A percentile compares a stretch with the other conserved stretches of the same genome.
These are phyloP conservation scores for Andrena bucephala DNA, from an alignment of 2,888 invertebrate genomes.

Conservation along the genomic window DNA sequence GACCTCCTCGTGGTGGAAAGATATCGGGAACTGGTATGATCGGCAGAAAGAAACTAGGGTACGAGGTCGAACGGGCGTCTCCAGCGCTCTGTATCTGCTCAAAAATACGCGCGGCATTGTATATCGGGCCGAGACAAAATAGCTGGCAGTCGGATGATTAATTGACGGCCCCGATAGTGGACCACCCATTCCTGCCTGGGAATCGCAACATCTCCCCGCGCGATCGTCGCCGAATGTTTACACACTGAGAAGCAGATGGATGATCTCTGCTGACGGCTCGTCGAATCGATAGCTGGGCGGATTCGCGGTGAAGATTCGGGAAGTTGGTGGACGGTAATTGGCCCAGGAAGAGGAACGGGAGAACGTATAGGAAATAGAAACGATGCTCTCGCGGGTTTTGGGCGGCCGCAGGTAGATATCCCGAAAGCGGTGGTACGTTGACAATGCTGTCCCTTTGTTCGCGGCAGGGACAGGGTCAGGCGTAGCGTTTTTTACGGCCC, in stretches of 20 bases:
- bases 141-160: conserved; percentile 45
- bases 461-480: too few relatives aligned
- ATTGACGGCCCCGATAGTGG: conserved; percentile 39
- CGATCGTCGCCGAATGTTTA: neutral
- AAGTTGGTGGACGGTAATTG: too few relatives aligned
- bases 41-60: conserved; percentile 73
- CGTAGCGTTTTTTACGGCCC: neutral
- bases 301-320: too few relatives aligned
- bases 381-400: too few relatives aligned
- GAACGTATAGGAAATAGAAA: too few relatives aligned
- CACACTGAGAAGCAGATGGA: neutral
- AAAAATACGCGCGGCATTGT: conserved; percentile 54
- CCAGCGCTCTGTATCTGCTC: conserved; percentile 37
- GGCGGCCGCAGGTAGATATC: too few relatives aligned
- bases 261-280: neutral
- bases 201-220: conserved; percentile 11
- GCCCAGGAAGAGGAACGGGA: too few relatives aligned
- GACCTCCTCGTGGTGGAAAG: conserved; percentile 36
- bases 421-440: too few relatives aligned
- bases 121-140: conserved; percentile 58
- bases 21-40: conserved; percentile 60
- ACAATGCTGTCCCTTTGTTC: too few relatives aligned
- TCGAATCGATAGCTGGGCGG: neutral
- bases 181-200: conserved; percentile 28
- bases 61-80: conserved; percentile 69